Evolutionary conservation across 1,140 invertebrate genomes (phyloP).

Genomic region (Tribolium madens): DNA sequence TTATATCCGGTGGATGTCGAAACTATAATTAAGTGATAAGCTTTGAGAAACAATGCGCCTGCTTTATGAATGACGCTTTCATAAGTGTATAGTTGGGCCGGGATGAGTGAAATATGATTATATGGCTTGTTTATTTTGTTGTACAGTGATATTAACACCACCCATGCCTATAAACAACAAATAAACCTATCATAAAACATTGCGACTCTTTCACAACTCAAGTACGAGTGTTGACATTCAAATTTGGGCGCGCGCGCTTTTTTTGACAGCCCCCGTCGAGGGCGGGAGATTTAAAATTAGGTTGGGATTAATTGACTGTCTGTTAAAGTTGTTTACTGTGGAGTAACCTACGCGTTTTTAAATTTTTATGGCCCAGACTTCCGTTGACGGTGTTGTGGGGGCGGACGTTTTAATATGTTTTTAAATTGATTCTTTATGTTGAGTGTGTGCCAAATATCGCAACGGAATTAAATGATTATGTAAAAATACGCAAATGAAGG

Average conservation of each 20-base stretch:
- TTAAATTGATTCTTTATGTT: conserved; percentile 46
- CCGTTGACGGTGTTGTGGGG: conserved; percentile 48
- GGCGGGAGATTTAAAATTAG: not conserved
- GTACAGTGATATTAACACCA: conserved; percentile 33
- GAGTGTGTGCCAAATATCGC: conserved; percentile 36
- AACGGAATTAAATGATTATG: conserved; percentile 31
- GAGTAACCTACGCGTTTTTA: conserved; percentile 47
- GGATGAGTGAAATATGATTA: conserved; percentile 35
- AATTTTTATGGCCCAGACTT: conserved; percentile 53
- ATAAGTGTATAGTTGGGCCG: conserved; percentile 30
- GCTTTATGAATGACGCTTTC: conserved; percentile 32
- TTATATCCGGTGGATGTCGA: conserved; percentile 38
- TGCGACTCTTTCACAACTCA: not conserved
- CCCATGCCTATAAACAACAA: conserved; percentile 9
- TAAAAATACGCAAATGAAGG: conserved; percentile 22
- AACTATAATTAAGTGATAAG: conserved; percentile 39
- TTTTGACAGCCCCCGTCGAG: not conserved
- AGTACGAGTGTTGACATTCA: not conserved
- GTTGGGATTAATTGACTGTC: conserved; percentile 28
- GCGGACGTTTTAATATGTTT: conserved; percentile 44
- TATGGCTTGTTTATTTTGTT: conserved; percentile 29
- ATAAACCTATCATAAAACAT: conserved; percentile 23
- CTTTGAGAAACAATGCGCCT: conserved; percentile 33
- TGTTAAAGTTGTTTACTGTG: conserved; percentile 51
- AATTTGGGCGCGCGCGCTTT: not conserved